Evolutionary conservation across 2,797 vertebrate genomes (phyloP).

Genomic region (Peromyscus attwateri): DNA sequence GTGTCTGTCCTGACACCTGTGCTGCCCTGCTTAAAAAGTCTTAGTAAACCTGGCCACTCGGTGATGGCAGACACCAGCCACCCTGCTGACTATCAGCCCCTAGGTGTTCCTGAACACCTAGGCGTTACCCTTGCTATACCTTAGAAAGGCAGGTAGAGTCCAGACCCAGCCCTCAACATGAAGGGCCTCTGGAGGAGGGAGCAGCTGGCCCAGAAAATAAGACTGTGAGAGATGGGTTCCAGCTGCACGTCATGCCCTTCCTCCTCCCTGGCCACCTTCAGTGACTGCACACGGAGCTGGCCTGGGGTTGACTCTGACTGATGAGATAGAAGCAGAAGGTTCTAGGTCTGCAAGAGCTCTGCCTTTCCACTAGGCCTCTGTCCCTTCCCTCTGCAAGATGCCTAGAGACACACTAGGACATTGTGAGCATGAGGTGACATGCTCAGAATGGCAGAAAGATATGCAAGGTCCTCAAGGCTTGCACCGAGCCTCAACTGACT

Average conservation of each 20-base stretch:
- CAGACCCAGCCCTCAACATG: not conserved
- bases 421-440: not conserved
- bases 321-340: not conserved
- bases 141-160: not conserved
- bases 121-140: not conserved
- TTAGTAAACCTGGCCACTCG: not conserved
- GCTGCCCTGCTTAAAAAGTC: not conserved
- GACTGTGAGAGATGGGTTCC: not conserved
- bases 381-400: not conserved
- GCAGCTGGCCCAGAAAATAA: not conserved
- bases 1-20: not conserved
- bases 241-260: not conserved
- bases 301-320: not conserved
- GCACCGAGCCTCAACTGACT: not conserved
- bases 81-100: not conserved
- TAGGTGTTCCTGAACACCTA: not conserved
- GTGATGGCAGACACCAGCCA: not conserved
- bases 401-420: not conserved
- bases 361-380: not conserved
- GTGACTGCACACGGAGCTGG: rapidly evolving
- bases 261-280: not conserved
- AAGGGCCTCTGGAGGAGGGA: not conserved
- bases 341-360: not conserved
- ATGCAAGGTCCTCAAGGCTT: not conserved
- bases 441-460: not conserved